Evolutionary conservation across 2,113 vertebrate species (phyloP).

Genomic region (Protobothrops mucrosquamatus): DNA sequence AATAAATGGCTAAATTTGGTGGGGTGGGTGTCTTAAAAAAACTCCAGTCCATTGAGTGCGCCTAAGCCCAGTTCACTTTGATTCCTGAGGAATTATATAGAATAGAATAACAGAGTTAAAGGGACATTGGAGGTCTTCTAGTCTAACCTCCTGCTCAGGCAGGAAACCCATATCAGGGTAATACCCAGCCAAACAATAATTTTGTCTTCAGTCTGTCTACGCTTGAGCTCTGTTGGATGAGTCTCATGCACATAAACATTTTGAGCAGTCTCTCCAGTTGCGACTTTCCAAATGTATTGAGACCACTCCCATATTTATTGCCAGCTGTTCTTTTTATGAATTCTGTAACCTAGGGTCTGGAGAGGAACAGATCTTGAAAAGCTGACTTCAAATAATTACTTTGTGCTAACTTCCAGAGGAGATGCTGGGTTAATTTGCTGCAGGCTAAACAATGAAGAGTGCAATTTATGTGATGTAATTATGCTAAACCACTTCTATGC

Average conservation of each 20-base stretch:
- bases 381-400: not conserved
- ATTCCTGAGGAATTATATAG: not conserved
- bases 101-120: too few species aligned
- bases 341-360: not conserved
- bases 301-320: not conserved
- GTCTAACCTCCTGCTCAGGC: too few species aligned
- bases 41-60: not conserved
- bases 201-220: not conserved
- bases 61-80: not conserved
- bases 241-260: not conserved
- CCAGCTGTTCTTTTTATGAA: not conserved
- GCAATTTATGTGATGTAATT: not conserved
- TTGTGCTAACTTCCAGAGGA: not conserved
- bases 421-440: not conserved
- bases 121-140: too few species aligned
- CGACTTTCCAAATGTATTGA: not conserved
- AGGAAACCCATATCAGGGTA: not conserved
- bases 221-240: not conserved
- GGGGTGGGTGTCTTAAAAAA: not conserved
- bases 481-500: not conserved
- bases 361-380: not conserved
- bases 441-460: not conserved
- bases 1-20: not conserved
- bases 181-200: not conserved
- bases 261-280: not conserved